A percentile compares a stretch with the other conserved stretches of the same genome.
phyloP scores from a whole-genome alignment of 2,797 vertebrate genomes.

The Trematomus bernacchii region DNA sequence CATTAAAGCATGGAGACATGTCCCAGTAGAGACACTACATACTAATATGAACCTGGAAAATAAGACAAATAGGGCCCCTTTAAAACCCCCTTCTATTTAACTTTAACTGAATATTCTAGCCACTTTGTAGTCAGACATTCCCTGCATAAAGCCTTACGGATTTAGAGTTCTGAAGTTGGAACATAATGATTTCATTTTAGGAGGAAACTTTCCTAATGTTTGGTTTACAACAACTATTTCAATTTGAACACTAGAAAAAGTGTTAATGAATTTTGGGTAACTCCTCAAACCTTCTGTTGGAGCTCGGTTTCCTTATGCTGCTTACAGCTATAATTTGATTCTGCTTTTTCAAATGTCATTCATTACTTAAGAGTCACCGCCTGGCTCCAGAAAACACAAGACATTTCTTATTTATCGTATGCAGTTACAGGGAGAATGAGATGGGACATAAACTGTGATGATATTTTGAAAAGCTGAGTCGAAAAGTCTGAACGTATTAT shows the following conservation, averaged over 20 bases:
- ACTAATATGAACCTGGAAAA: too few relatives aligned
- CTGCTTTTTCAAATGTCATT: slow-evolving; percentile 50
- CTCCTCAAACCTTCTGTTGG: background rate
- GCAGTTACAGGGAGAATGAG: slow-evolving; percentile 8
- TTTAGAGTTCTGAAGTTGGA: background rate
- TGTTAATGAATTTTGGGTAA: background rate
- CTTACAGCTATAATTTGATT: slow-evolving; percentile 39
- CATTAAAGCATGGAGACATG: too few relatives aligned
- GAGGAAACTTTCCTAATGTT: background rate
- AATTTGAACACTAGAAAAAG: background rate
- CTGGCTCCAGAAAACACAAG: slow-evolving; percentile 1
- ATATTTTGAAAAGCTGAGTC: slow-evolving; percentile 40
- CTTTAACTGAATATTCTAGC: background rate
- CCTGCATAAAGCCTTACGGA: background rate
- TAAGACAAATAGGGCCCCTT: background rate
- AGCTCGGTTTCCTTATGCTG: background rate
- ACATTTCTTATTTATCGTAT: slow-evolving; percentile 42
- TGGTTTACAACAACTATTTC: background rate
- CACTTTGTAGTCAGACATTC: background rate
- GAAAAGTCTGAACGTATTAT: slow-evolving; percentile 30
- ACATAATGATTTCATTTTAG: too few relatives aligned
- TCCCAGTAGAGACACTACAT: too few relatives aligned
- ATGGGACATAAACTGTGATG: slow-evolving; percentile 8
- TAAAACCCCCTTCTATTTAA: background rate
- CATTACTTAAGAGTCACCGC: slow-evolving; percentile 8